Evolutionary conservation across 2,797 vertebrate species (phyloP).

Genomic region (Anguilla marmorata): DNA sequence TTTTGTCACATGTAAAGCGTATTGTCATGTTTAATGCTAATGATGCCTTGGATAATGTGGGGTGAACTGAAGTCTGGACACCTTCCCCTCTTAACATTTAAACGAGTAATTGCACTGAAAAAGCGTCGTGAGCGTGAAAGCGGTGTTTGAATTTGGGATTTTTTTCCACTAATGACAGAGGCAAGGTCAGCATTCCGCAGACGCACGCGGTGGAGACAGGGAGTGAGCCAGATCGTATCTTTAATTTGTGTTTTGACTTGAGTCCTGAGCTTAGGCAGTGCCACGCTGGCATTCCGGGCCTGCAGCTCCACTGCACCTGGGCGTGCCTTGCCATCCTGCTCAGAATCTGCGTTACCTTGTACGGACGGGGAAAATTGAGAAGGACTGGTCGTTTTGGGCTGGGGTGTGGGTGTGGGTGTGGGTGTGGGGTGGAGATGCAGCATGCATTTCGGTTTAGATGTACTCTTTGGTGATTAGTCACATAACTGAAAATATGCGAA

Average conservation of each 20-base stretch:
- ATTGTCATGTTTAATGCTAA: neutral
- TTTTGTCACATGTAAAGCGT: neutral
- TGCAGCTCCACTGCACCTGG: neutral
- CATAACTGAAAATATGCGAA: neutral
- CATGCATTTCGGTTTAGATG: neutral
- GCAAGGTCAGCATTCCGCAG: conserved; percentile 13
- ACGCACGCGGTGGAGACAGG: conserved; percentile 3
- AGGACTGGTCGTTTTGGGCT: neutral
- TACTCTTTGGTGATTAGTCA: neutral
- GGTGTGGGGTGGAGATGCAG: neutral
- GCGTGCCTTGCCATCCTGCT: neutral
- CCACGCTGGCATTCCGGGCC: conserved; percentile 2
- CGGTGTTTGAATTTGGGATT: neutral
- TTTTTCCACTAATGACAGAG: neutral
- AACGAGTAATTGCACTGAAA: neutral
- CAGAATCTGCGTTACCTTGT: neutral
- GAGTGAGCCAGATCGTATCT: neutral
- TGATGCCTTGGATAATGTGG: neutral
- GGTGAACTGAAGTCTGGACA: neutral
- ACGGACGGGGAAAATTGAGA: neutral
- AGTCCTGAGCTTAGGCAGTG: neutral
- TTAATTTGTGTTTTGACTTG: conserved; percentile 20
- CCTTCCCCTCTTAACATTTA: neutral
- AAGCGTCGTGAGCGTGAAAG: neutral
- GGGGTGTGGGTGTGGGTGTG: neutral